Conservation (phyloP, 2,113 vertebrate genomes). For the Uria aalge region DNA sequence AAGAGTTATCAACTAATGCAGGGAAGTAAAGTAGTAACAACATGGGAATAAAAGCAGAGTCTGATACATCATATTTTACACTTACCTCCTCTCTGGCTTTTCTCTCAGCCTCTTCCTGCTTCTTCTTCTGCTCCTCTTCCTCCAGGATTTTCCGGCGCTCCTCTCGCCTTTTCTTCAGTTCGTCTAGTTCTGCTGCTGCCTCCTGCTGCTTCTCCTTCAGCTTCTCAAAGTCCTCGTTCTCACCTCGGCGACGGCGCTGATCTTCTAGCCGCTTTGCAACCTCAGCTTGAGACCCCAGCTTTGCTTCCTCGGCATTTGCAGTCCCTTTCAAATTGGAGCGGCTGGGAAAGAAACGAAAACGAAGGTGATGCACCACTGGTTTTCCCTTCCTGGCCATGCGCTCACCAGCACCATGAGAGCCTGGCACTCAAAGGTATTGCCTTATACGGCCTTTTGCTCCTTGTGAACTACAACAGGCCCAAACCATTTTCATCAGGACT, state of each 20-base stretch:
- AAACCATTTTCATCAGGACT: neutral
- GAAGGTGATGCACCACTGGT: accelerated
- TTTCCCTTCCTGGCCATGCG: accelerated
- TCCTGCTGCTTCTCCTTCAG: conserved; percentile 94
- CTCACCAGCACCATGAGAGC: neutral
- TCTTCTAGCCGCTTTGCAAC: conserved; percentile 89
- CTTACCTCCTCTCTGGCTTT: conserved; percentile 89
- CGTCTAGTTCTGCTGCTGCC: conserved; percentile 88
- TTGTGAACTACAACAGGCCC: neutral
- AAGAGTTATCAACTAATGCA: neutral
- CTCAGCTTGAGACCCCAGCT: conserved; percentile 75
- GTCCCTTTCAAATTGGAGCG: conserved; percentile 71
- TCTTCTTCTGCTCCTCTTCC: conserved; percentile 89
- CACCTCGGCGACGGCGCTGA: conserved; percentile 86
- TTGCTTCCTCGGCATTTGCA: conserved; percentile 73
- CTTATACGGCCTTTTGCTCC: neutral
- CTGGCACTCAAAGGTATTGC: neutral
- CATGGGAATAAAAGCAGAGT: neutral
- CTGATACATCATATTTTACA: neutral
- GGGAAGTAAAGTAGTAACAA: neutral
- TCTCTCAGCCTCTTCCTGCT: conserved; percentile 87
- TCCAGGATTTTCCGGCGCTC: conserved; percentile 92
- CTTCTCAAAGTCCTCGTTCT: conserved; percentile 89
- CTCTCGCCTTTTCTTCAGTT: conserved; percentile 91
- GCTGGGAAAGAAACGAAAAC: conserved; percentile 31